These are phyloP conservation scores for Ochotona princeps DNA, from an alignment of 2,113 vertebrate species.

Conservation along the genomic window DNA sequence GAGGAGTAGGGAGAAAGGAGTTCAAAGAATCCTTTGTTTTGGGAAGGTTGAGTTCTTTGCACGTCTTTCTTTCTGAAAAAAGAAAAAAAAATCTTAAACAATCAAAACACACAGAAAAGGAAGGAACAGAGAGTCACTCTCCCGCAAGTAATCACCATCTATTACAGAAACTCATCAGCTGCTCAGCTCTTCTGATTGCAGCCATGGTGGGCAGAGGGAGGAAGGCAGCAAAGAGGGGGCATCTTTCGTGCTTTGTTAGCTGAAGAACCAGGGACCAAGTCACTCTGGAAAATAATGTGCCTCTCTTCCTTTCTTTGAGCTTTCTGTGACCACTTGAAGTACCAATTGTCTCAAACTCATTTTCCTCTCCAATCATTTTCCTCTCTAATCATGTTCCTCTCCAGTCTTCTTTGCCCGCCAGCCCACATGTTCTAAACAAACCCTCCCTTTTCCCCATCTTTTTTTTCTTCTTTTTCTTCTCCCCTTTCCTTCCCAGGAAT, in stretches of 20 bases:
- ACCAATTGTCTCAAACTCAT: slow-evolving; percentile 75
- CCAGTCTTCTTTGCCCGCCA: slow-evolving; percentile 57
- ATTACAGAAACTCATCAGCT: slow-evolving; percentile 77
- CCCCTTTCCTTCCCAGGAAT: slow-evolving; percentile 26
- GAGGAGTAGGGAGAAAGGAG: slow-evolving; percentile 60
- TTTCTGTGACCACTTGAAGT: slow-evolving; percentile 68
- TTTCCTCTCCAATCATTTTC: slow-evolving; percentile 75
- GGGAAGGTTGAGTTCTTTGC: slow-evolving; percentile 67
- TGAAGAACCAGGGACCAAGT: slow-evolving; percentile 67
- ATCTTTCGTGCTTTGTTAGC: slow-evolving; percentile 75
- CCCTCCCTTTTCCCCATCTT: background rate
- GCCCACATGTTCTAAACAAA: slow-evolving; percentile 61
- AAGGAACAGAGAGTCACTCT: slow-evolving; percentile 75
- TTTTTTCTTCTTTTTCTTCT: background rate
- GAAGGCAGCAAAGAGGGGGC: slow-evolving; percentile 50
- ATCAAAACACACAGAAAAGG: slow-evolving; percentile 78
- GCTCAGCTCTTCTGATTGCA: slow-evolving; percentile 72
- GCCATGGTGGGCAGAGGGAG: slow-evolving; percentile 56
- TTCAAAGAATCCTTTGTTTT: slow-evolving; percentile 79
- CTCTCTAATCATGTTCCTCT: slow-evolving; percentile 74
- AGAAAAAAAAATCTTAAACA: slow-evolving; percentile 67
- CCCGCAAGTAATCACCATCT: slow-evolving; percentile 73
- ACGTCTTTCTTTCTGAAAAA: slow-evolving; percentile 45
- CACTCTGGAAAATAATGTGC: slow-evolving; percentile 66
- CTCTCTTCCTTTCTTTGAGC: slow-evolving; percentile 51